These are phyloP conservation scores for Stomatorhinus ivindoensis DNA, from an alignment of 2,113 vertebrate species.

Conservation along the genomic window DNA sequence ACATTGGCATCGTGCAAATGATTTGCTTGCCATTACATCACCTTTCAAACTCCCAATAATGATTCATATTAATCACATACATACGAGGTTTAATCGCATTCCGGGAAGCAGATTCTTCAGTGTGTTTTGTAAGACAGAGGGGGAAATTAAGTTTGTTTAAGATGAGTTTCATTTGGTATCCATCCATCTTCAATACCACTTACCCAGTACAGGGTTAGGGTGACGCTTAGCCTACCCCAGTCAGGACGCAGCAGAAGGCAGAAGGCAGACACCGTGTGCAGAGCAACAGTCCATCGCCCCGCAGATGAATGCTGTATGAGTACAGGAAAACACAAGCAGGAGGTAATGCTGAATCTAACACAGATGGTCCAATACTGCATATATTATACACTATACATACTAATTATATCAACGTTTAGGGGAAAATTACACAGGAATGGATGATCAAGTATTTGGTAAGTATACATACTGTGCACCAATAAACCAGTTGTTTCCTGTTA, in stretches of 20 bases:
- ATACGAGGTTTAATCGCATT: neutral
- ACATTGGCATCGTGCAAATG: neutral
- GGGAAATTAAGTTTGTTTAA: neutral
- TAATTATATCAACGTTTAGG: neutral
- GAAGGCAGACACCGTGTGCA: neutral
- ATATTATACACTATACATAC: neutral
- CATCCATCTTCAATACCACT: neutral
- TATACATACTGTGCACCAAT: neutral
- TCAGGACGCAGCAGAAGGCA: neutral
- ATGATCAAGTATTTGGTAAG: neutral
- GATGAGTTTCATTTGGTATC: neutral
- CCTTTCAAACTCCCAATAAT: neutral
- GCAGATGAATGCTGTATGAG: neutral
- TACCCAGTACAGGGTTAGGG: neutral
- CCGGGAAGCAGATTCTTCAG: neutral
- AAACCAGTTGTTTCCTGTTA: neutral
- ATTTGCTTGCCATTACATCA: neutral
- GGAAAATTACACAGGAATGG: neutral
- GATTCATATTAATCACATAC: neutral
- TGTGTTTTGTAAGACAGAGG: neutral
- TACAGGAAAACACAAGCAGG: neutral
- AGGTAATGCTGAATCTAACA: neutral
- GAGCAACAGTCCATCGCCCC: neutral
- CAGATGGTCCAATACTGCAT: neutral
- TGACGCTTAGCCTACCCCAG: neutral